Evolutionary conservation across 2,113 vertebrate species (phyloP).

Genomic region (Leucosticte australis): DNA sequence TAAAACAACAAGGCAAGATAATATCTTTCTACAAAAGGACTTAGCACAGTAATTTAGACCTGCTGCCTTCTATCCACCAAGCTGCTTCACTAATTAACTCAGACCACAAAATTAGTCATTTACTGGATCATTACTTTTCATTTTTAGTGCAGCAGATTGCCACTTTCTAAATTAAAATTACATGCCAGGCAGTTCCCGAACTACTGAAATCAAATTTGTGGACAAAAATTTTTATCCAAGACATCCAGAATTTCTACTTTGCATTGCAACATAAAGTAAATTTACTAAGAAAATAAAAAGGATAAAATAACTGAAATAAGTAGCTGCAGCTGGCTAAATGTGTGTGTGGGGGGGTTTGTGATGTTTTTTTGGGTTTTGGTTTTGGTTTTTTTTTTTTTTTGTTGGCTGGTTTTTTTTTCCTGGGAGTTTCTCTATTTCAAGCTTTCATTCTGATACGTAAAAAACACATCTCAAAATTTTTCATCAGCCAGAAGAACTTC

Average conservation of each 20-base stretch:
- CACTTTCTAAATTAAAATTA: slow-evolving; percentile 6
- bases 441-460: background rate
- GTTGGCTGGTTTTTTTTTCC: background rate
- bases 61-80: background rate
- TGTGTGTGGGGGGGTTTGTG: too few species aligned
- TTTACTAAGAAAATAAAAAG: background rate
- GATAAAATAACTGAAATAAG: background rate
- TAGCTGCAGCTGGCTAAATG: background rate
- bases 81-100: slow-evolving; percentile 5
- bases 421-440: background rate
- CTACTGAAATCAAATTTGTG: background rate
- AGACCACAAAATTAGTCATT: slow-evolving; percentile 61
- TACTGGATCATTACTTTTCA: background rate
- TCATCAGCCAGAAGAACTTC: background rate
- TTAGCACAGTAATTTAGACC: slow-evolving; percentile 9
- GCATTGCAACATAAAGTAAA: background rate
- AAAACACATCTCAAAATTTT: background rate
- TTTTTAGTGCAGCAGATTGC: slow-evolving; percentile 5
- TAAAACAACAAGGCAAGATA: slow-evolving; percentile 50
- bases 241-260: background rate
- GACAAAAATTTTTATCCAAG: background rate
- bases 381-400: background rate
- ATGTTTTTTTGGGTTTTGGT: fast-evolving
- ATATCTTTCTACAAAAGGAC: slow-evolving; percentile 36
- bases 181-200: background rate